Conservation (phyloP, 2,888 invertebrate species). For the Prosopocoilus inquinatus region DNA sequence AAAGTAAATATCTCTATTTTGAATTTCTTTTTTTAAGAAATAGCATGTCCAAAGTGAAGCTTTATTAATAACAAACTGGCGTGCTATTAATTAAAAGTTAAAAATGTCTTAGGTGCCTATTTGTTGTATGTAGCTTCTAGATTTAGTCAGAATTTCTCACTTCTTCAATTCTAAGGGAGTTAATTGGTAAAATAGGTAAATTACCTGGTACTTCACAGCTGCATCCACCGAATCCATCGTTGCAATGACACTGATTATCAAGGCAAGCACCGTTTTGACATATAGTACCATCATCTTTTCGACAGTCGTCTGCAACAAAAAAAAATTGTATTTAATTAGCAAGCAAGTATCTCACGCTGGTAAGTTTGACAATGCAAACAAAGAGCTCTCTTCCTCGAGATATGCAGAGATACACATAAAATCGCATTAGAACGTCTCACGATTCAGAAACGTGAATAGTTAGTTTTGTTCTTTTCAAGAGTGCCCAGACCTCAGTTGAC, state of each 20-base stretch:
- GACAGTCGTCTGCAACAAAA: conserved; percentile 78
- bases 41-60: too few species aligned
- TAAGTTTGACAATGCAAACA: too few species aligned
- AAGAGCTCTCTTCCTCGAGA: too few species aligned
- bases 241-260: conserved; percentile 91
- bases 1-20: too few species aligned
- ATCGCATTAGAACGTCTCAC: conserved; percentile 17
- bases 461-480: conserved; percentile 12
- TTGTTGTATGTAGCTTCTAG: not conserved
- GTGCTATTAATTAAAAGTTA: too few species aligned
- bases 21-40: too few species aligned
- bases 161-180: not conserved
- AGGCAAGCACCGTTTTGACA: conserved; percentile 93
- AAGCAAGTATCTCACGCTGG: too few species aligned
- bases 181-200: too few species aligned
- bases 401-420: too few species aligned
- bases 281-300: conserved; percentile 83
- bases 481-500: conserved; percentile 10
- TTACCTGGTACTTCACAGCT: conserved; percentile 90
- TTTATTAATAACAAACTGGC: too few species aligned
- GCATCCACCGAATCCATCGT: conserved; percentile 92
- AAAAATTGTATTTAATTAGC: conserved; percentile 12
- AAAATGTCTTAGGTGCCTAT: too few species aligned
- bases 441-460: conserved; percentile 33
- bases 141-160: not conserved